Evolutionary conservation across 2,797 vertebrate species (phyloP).

Genomic region (Sebastes kiyomatsui): DNA sequence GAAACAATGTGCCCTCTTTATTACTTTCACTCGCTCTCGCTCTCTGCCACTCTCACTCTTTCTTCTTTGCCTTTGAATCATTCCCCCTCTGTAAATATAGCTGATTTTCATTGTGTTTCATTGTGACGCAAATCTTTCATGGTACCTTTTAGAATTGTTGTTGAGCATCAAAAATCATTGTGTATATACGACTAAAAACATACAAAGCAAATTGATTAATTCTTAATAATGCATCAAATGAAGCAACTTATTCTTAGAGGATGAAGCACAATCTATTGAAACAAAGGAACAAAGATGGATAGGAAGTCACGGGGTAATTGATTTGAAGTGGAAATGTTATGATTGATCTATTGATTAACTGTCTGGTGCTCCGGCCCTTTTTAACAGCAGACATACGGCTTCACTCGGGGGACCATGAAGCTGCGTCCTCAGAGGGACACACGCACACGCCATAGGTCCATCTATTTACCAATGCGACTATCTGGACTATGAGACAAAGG

Average conservation of each 20-base stretch:
- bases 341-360: slow-evolving; percentile 85
- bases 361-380: slow-evolving; percentile 59
- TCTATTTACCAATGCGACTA: slow-evolving; percentile 46
- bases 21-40: slow-evolving; percentile 38
- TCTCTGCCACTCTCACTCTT: slow-evolving; percentile 35
- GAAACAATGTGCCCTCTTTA: slow-evolving; percentile 90
- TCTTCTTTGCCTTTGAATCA: slow-evolving; percentile 47
- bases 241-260: slow-evolving; percentile 2
- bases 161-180: not conserved
- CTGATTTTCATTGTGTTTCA: slow-evolving; percentile 47
- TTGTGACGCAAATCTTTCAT: not conserved
- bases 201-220: not conserved
- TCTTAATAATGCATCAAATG: slow-evolving; percentile 20
- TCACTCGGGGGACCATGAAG: slow-evolving; percentile 63
- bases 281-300: slow-evolving; percentile 58
- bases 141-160: not conserved
- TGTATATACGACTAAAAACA: not conserved
- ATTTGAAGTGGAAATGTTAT: slow-evolving; percentile 84
- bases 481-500: slow-evolving; percentile 44
- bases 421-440: slow-evolving; percentile 45
- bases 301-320: slow-evolving; percentile 69
- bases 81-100: slow-evolving; percentile 38
- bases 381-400: slow-evolving; percentile 74
- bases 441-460: slow-evolving; percentile 29
- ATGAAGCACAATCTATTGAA: not conserved